Evolutionary conservation across 2,797 vertebrate genomes (phyloP).

Genomic region (Gymnothorax reevesii): DNA sequence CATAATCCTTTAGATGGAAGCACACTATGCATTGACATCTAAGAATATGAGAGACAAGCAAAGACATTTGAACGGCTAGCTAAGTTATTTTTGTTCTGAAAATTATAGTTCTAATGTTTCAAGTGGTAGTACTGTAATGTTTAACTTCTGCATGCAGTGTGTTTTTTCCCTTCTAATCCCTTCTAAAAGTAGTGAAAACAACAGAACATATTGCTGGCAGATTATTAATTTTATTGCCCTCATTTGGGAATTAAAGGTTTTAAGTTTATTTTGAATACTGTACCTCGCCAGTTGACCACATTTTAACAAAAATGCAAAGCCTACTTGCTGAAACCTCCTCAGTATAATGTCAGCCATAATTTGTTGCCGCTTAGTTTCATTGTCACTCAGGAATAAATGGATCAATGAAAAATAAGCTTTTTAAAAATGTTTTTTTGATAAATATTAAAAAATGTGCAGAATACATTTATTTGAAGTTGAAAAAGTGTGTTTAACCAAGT

Average conservation of each 20-base stretch:
- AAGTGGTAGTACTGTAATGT: constrained; percentile 49
- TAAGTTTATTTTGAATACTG: not conserved
- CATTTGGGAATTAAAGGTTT: not conserved
- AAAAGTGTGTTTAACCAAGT: too few relatives aligned
- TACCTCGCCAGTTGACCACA: not conserved
- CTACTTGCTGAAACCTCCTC: not conserved
- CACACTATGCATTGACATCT: constrained; percentile 49
- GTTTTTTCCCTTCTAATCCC: constrained; percentile 70
- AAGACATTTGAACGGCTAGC: constrained; percentile 54
- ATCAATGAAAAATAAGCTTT: too few relatives aligned
- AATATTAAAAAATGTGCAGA: too few relatives aligned
- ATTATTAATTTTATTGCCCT: constrained; percentile 4
- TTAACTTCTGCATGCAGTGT: constrained; percentile 53
- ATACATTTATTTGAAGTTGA: too few relatives aligned
- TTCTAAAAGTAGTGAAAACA: constrained; percentile 1
- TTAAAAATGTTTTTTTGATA: too few relatives aligned
- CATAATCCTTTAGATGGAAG: constrained; percentile 58
- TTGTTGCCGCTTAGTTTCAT: not conserved
- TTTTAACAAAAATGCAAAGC: not conserved
- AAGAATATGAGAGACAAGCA: constrained; percentile 69
- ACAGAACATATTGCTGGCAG: not conserved
- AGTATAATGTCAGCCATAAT: not conserved
- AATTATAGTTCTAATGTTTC: constrained; percentile 82
- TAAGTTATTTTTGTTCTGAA: constrained; percentile 77
- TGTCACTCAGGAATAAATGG: not conserved